Evolutionary conservation across 1,140 invertebrate species (phyloP), one percentile per base, ranked within the genome.

Genomic region (Maconellicoccus hirsutus): DNA sequence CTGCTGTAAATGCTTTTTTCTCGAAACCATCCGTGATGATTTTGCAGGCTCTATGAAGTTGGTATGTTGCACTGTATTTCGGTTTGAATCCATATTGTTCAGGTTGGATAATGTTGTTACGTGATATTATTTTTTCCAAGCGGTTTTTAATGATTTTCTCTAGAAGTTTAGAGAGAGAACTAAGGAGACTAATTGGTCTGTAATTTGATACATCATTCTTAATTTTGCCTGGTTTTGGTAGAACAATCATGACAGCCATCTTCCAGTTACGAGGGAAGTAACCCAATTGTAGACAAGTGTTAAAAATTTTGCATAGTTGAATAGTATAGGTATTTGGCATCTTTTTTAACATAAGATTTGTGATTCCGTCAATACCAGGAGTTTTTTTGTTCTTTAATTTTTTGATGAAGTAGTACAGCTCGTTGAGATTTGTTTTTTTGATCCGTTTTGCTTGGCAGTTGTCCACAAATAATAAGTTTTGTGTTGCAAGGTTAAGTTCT

Each of bases 201-300:
- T 79, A 78, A 1, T n/a, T n/a, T n/a, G 75, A 77, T 33, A 69
- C 72, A 10, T 75, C 29, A 12, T 78, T 66, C 61, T 72, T 25
- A 25, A 74, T 72, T 76, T 79, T 78, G 19, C 75, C 76, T 4
- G 75, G 75, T 71, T 76, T 76, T 3, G 26, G 70, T 25, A 79
- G 74, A 72, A 78, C 75, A n/a, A 78, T 76, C 1, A 79, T 74
- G 69, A 77, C 70, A 3, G 78, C 77, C n/a, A 76, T 70, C 73
- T 80, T 80, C 76, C 76, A 80, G 42, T 75, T 72, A 0, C 16
- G 1, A 0, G 78, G 76, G 69, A 79, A 80, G 59, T 80, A 76
- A 6, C 59, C 29, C 0, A 77, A 27, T 71, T 71, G 75, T 0
- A 80, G 23, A 16, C 72, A 12, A 8, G 70, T 73, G 69, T 79